Base-by-base conservation (phyloP, 1,140 invertebrate species). In the Sycophila sp. region DNA sequence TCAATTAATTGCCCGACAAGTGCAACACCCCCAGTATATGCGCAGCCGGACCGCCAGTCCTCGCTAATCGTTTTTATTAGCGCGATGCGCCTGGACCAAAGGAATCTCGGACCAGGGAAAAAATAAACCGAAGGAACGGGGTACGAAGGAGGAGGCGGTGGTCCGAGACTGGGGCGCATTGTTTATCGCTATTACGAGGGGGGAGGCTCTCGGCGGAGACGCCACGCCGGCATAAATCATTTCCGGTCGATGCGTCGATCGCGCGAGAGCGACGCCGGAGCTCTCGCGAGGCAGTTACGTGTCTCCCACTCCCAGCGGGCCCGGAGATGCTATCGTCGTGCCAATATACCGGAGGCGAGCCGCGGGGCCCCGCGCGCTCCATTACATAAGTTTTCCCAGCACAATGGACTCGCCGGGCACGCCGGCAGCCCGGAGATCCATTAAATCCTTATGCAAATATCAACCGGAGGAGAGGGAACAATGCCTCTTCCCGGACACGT, bases 391-490 rank as follows among this genome's bases (percentile, higher is more conserved):
- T 66, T 73, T 75, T 75, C 69, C 71, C 59, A 63, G 68, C 66
- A 74, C 75, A 60, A 62, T 62, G 24, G 56, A 36, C n/a, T 53
- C 24, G 7, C 42, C 26, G 24, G 73, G 24, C 40, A n/a, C n/a
- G 75, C 78, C 53, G 62, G 47, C 62, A 40, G 45, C 55, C 66
- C 22, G 28, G 28, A 72, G 76, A 76, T 77, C 77, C 77, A 81
- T 80, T 81, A 80, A 80, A 80, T 78, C 76, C 67, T 77, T 77
- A 81, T 81, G 80, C 77, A 80, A 74, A 80, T 81, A 69, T n/a
- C 62, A n/a, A n/a, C 62, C 28, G 22, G 22, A 40, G 36, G 38
- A 28, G 6, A 24, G 22, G 56, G 36, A 81, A 81, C 79, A 79
- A 80, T 80, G 76, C 40, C 15, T 34, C 65, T 68, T 68, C 55